Base-by-base conservation (phyloP, 1,140 invertebrate species). In the Planococcus citri region DNA sequence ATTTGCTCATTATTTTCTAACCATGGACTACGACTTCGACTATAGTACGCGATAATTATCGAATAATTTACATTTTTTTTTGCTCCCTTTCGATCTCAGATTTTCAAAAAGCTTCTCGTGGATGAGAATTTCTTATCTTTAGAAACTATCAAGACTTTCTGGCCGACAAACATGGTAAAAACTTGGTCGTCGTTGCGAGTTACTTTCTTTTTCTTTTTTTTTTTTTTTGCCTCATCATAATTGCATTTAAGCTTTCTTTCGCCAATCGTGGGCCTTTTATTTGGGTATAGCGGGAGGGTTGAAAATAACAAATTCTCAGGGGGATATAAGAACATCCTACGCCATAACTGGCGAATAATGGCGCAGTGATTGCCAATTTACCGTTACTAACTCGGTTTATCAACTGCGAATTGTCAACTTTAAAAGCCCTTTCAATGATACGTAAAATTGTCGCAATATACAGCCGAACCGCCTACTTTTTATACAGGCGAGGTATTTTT, bases 361-460 rank as follows among this genome's bases (percentile, higher is more conserved):
- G 60, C 60, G 60, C 60, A 64, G 60, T 64, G 60, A 64, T 64
- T 64, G 60, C 60, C 60, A 64, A 64, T 64, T 64, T 64, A 64
- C 25, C 25, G 60, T 64, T 64, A 20, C 60, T 64, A 64, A 64
- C 60, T 64, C 60, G 25, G 60, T 64, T 64, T 64, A 64, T 64
- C 22, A 64, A 64, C 60, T 10, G 17, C 20, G 60, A 64, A 64
- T 64, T 64, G 60, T 21, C 9, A 27, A 64, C 21, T 10, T 64
- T 64, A 24, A 64, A 64, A 58, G 51, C 20, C 21, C 21, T 1
- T 64, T 24, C 60, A 27, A 27, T 24, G 60, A 27, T 64, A 25
- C 60, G 60, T 64, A 64, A 64, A 51, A 51, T 51, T 51, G 4
- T 51, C 10, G 12, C 41, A 6, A 37, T 8, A 37, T 37, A 51